A percentile compares a stretch with the other conserved stretches of the same genome.
Conservation (phyloP, 2,113 vertebrate genomes). For the Phyllostomus discolor region DNA sequence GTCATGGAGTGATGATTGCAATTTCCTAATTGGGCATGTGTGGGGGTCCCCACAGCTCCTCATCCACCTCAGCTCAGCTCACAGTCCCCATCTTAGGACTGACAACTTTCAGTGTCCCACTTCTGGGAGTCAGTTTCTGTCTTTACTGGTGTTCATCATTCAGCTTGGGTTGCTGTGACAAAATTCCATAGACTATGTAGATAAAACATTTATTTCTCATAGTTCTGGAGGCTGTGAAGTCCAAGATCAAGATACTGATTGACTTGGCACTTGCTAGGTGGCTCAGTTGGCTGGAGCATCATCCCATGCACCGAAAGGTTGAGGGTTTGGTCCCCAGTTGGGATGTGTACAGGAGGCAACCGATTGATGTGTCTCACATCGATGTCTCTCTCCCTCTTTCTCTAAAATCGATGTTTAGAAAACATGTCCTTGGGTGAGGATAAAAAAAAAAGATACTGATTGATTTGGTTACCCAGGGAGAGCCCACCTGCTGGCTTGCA, state of each 20-base stretch:
- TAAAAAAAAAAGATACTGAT: no score
- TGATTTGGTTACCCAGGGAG: background rate
- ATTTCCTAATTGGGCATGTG: background rate
- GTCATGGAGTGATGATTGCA: accelerated
- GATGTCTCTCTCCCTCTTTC: no score
- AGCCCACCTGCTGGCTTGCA: background rate
- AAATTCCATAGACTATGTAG: background rate
- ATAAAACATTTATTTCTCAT: background rate
- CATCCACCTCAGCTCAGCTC: background rate
- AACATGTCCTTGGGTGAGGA: no score
- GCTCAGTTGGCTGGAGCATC: no score
- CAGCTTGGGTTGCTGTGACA: background rate
- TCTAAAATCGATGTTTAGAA: no score
- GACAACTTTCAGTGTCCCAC: background rate
- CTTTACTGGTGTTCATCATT: background rate
- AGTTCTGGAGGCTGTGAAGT: background rate
- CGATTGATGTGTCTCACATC: no score
- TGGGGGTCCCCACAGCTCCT: background rate
- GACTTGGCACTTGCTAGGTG: no score
- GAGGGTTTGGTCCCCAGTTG: no score
- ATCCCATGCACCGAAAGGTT: no score
- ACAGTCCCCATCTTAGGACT: background rate
- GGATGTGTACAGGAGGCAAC: no score
- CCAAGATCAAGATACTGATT: background rate
- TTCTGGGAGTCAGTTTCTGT: background rate